A percentile compares a stretch with the other conserved stretches of the same genome.
These are phyloP conservation scores for Proctacanthus coquilletti DNA, from an alignment of 1,140 invertebrate genomes.

Conservation along the genomic window DNA sequence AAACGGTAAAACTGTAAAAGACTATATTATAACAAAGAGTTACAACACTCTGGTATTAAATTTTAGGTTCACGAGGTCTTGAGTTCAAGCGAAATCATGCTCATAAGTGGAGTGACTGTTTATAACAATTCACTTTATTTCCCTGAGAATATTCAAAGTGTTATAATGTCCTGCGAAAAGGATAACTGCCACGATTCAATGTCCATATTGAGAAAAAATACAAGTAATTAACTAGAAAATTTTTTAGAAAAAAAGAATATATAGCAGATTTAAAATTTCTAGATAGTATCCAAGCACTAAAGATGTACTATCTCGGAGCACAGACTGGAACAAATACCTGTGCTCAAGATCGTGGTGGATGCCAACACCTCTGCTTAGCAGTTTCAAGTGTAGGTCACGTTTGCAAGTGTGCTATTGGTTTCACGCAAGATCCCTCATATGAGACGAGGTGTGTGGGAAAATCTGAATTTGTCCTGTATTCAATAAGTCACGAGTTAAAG, in stretches of 20 bases:
- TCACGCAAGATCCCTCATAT: slow-evolving; percentile 34
- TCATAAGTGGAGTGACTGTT: slow-evolving; percentile 22
- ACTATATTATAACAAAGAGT: too few relatives aligned
- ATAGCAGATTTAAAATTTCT: too few relatives aligned
- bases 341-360: slow-evolving; percentile 40
- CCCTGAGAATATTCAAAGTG: slow-evolving; percentile 24
- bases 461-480: slow-evolving; percentile 60
- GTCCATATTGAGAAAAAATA: slow-evolving; percentile 33
- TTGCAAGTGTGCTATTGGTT: slow-evolving; percentile 67
- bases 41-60: slow-evolving; percentile 30
- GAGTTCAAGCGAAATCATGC: slow-evolving; percentile 18
- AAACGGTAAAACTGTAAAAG: slow-evolving; percentile 16
- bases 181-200: slow-evolving; percentile 17
- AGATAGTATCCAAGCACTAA: slow-evolving; percentile 45
- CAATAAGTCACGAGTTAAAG: slow-evolving; percentile 56
- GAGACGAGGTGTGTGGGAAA: slow-evolving; percentile 32
- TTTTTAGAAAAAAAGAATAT: too few relatives aligned
- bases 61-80: slow-evolving; percentile 10
- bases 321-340: slow-evolving; percentile 41
- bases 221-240: slow-evolving; percentile 34
- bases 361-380: slow-evolving; percentile 67
- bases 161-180: slow-evolving; percentile 27
- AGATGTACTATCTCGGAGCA: slow-evolving; percentile 50
- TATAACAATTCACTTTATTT: slow-evolving; percentile 27
- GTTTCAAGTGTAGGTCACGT: slow-evolving; percentile 34